Percentiles rank a stretch among this genome's conserved stretches.
These are phyloP conservation scores for Pseudachorutes palmiensis DNA, from an alignment of 1,140 invertebrate species.

Conservation along the genomic window DNA sequence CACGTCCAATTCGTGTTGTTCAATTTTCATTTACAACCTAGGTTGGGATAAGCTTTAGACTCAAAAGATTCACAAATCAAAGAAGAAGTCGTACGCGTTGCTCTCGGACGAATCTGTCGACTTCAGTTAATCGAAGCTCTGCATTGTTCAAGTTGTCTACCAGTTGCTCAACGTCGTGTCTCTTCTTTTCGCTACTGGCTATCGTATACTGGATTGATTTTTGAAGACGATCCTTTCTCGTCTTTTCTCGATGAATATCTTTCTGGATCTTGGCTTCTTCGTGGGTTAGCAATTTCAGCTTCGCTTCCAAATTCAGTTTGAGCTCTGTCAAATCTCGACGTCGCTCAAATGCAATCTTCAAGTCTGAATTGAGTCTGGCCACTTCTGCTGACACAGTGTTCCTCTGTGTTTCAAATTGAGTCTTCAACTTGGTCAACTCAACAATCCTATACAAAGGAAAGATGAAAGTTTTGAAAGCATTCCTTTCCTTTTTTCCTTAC, in stretches of 20 bases:
- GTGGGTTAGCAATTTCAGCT: constrained; percentile 5
- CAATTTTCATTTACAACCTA: constrained; percentile 16
- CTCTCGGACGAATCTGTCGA: neutral
- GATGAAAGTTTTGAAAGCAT: neutral
- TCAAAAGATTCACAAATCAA: neutral
- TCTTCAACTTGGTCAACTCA: constrained; percentile 12
- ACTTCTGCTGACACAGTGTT: neutral
- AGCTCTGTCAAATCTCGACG: neutral
- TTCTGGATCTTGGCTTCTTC: constrained; percentile 13
- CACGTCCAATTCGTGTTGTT: constrained; percentile 10
- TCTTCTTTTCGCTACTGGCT: neutral
- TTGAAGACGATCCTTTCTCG: constrained; percentile 16
- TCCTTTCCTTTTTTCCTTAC: too few relatives aligned
- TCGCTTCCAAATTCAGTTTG: constrained; percentile 11
- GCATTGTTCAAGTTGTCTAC: constrained; percentile 1
- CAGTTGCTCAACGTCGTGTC: neutral
- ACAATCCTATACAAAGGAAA: neutral
- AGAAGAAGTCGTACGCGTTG: constrained; percentile 16
- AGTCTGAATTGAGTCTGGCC: neutral
- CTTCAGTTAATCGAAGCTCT: neutral
- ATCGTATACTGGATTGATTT: constrained; percentile 5
- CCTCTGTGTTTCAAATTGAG: neutral
- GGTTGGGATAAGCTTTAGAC: neutral
- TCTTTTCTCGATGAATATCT: constrained; percentile 18
- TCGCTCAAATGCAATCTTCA: neutral